phyloP scores from a whole-genome alignment of 2,888 invertebrate species.

The Andrena marginata region DNA sequence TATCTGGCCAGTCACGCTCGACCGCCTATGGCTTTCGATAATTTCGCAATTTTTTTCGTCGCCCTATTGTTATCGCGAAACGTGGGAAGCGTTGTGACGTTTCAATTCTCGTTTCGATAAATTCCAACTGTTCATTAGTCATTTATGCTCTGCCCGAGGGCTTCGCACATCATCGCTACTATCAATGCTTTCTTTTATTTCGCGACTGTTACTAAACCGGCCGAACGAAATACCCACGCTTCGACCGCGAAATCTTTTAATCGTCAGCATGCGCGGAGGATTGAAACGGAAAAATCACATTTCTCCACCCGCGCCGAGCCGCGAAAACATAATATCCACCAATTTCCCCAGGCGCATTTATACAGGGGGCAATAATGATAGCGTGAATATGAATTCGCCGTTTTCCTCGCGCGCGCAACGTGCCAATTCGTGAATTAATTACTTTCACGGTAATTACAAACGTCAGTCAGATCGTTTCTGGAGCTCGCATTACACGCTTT shows the following conservation, averaged over 20 bases:
- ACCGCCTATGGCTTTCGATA: not conserved
- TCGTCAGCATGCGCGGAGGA: not conserved
- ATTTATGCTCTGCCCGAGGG: too few relatives aligned
- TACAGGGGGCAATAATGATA: slow-evolving; percentile 11
- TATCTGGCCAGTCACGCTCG: not conserved
- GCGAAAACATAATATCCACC: not conserved
- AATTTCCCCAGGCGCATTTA: slow-evolving; percentile 4
- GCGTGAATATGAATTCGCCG: slow-evolving; percentile 30
- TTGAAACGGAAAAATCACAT: not conserved
- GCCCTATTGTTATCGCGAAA: not conserved
- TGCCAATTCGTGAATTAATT: slow-evolving; percentile 35
- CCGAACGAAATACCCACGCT: not conserved
- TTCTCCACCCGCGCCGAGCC: not conserved
- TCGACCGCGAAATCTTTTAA: not conserved
- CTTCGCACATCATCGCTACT: too few relatives aligned
- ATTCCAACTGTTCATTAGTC: too few relatives aligned
- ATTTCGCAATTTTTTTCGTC: not conserved
- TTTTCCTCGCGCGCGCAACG: not conserved
- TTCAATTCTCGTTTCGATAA: not conserved
- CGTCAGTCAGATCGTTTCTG: slow-evolving; percentile 14
- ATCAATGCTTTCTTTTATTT: too few relatives aligned
- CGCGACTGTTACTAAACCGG: not conserved
- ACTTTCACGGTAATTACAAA: slow-evolving; percentile 34
- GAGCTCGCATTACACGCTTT: not conserved
- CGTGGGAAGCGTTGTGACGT: not conserved